A percentile compares a stretch with the other conserved stretches of the same genome.
Evolutionary conservation across 2,888 invertebrate species (phyloP).

Genomic region (Diploptera punctata): DNA sequence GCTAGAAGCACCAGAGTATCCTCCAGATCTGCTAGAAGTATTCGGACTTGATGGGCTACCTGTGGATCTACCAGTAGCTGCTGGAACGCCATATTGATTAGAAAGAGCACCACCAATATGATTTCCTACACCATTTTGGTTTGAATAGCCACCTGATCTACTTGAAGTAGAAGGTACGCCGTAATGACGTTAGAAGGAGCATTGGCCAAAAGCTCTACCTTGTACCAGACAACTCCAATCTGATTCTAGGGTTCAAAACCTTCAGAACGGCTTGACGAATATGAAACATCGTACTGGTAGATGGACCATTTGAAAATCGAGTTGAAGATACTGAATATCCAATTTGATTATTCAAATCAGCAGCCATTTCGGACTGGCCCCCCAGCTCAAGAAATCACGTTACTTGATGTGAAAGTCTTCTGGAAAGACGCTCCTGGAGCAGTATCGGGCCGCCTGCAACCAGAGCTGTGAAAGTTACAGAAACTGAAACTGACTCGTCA

Average conservation of each 20-base stretch:
- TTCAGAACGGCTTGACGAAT: neutral
- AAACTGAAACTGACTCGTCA: neutral
- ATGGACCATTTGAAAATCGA: neutral
- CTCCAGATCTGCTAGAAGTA: neutral
- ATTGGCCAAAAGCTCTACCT: neutral
- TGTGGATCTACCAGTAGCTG: too few species aligned
- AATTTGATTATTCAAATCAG: neutral
- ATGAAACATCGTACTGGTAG: neutral
- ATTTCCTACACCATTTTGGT: too few species aligned
- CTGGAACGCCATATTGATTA: neutral
- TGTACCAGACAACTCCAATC: neutral
- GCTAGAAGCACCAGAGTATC: neutral
- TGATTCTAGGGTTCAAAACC: neutral
- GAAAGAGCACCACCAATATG: neutral
- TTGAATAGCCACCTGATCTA: neutral
- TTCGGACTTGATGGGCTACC: too few species aligned
- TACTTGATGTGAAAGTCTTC: too few species aligned
- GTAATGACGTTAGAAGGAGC: neutral
- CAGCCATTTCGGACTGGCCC: neutral
- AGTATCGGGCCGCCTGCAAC: neutral
- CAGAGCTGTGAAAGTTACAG: neutral
- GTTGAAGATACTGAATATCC: neutral
- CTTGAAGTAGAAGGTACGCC: neutral
- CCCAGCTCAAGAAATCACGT: neutral
- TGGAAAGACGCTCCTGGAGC: neutral